Evolutionary conservation across 2,888 invertebrate species (phyloP), one percentile per base, ranked within the genome.

Genomic region (Parnassius orleans): DNA sequence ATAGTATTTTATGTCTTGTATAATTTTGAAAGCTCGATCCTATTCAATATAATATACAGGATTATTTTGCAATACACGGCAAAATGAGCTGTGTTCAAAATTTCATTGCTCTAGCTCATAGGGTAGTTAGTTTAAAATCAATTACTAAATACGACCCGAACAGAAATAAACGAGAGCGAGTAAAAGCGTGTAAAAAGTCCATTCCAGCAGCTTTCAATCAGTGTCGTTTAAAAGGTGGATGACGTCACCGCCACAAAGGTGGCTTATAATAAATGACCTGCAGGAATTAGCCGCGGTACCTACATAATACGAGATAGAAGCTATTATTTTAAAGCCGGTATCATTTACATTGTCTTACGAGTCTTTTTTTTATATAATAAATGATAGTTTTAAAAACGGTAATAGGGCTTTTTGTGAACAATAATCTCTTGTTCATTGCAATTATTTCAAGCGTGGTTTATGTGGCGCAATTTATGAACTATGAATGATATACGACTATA

Each of bases 161-260:
- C 19, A 19, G 19, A 19, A 19, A 19, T 19, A 19, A 19, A 19
- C 19, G 19, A 19, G 19, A 19, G 19, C 19, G 19, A 19, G 19
- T 19, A 19, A 19, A 19, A 2, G 19, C 19, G 19, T 19, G 19
- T 19, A 19, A 19, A 19, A 24, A 57, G 58, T 62, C 72, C 57
- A 57, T 70, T 74, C 69, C 66, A 61, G 60, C 14, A n/a, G 24
- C 42, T 5, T 44, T 44, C 56, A 55, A 61, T 73, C 71, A 3
- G 46, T 42, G 66, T 66, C 47, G n/a, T 42, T 7, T 3, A 41
- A 64, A 67, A 67, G 69, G 65, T 60, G 61, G 71, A 77, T 79
- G 79, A 79, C 78, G 75, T 76, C 74, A 77, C 72, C 71, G 70
- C 69, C 68, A 74, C 70, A 77, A 74, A 71, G 72, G 72, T 73